Evolutionary conservation across 2,797 vertebrate species (phyloP).

Genomic region (Mus caroli): DNA sequence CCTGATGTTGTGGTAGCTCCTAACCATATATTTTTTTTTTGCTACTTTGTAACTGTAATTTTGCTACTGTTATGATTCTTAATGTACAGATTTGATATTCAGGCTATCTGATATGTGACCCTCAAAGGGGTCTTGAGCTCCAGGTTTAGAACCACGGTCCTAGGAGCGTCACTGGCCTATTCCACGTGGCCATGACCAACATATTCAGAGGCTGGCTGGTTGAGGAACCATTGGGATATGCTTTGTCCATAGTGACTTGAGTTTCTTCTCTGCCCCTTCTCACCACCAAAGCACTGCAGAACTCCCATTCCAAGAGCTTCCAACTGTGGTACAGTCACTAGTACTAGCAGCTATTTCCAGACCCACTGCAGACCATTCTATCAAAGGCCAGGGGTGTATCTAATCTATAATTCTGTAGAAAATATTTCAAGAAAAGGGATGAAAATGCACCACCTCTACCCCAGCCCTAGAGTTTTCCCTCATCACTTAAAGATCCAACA

Average conservation of each 20-base stretch:
- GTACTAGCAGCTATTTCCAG: slow-evolving; percentile 39
- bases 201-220: background rate
- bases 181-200: background rate
- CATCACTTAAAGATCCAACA: slow-evolving; percentile 46
- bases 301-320: background rate
- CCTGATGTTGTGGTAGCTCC: background rate
- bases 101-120: background rate
- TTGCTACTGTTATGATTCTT: background rate
- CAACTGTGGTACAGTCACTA: background rate
- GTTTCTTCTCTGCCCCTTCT: background rate
- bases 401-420: slow-evolving; percentile 25
- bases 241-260: slow-evolving; percentile 20
- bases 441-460: slow-evolving; percentile 22
- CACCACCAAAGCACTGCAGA: background rate
- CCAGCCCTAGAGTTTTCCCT: background rate
- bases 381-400: background rate
- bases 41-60: background rate
- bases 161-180: background rate
- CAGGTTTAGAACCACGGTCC: background rate
- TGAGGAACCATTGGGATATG: background rate
- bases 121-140: background rate
- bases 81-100: background rate
- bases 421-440: slow-evolving; percentile 26
- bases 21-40: background rate
- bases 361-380: background rate